Evolutionary conservation across 1,140 invertebrate genomes (phyloP).

Genomic region (Aphelenchoides besseyi): DNA sequence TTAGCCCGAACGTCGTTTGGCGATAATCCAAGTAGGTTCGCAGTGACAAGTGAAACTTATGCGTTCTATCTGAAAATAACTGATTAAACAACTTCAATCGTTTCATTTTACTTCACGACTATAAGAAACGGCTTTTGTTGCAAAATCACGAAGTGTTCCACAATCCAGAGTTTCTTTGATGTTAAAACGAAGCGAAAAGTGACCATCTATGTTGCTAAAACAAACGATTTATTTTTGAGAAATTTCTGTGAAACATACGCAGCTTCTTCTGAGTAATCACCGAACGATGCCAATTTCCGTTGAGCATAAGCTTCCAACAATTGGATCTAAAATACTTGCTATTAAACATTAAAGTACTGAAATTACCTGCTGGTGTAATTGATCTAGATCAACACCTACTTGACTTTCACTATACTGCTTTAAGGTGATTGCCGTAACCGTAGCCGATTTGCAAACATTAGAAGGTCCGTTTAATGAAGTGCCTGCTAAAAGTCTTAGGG

Average conservation of each 20-base stretch:
- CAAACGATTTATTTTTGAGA: neutral
- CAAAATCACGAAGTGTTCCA: conserved; percentile 12
- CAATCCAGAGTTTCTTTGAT: conserved; percentile 16
- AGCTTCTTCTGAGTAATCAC: conserved; percentile 21
- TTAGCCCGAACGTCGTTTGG: conserved; percentile 2
- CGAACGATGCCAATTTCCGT: conserved; percentile 21
- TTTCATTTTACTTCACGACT: conserved; percentile 15
- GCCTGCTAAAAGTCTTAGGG: too few species aligned
- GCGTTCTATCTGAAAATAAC: conserved; percentile 6
- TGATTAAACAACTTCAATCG: neutral
- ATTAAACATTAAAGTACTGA: conserved; percentile 8
- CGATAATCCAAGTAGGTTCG: conserved; percentile 18
- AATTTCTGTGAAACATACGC: conserved; percentile 16
- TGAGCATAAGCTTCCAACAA: conserved; percentile 24
- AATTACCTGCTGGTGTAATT: conserved; percentile 14
- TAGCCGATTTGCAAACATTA: neutral
- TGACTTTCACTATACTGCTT: conserved; percentile 20
- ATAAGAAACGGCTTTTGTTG: conserved; percentile 29
- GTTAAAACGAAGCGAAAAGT: conserved; percentile 17
- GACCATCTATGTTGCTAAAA: conserved; percentile 27
- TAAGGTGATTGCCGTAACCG: conserved; percentile 18
- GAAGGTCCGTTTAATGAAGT: too few species aligned
- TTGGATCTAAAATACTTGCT: conserved; percentile 9
- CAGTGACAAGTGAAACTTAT: conserved; percentile 20
- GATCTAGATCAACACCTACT: conserved; percentile 12